These are phyloP conservation scores for Apoda limacodes DNA, from an alignment of 2,888 invertebrate genomes.

Conservation along the genomic window DNA sequence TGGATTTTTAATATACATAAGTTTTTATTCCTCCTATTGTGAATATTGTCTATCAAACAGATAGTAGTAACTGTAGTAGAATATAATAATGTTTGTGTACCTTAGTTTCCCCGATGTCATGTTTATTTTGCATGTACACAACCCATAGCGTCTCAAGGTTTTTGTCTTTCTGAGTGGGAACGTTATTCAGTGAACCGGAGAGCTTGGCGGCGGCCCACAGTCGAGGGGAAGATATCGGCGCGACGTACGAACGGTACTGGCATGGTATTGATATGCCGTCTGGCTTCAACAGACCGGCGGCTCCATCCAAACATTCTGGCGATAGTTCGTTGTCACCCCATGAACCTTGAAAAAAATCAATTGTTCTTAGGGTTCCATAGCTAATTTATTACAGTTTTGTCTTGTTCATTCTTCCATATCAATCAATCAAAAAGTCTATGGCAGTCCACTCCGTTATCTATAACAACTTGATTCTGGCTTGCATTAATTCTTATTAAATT, in stretches of 20 bases:
- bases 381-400: no score
- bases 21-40: neutral
- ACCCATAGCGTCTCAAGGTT: conserved; percentile 90
- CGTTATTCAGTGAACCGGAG: conserved; percentile 26
- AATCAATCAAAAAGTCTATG: no score
- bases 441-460: no score
- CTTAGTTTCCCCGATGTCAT: conserved; percentile 78
- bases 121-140: conserved; percentile 89
- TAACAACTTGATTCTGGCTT: no score
- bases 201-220: conserved; percentile 81
- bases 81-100: conserved; percentile 36
- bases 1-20: neutral
- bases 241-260: conserved; percentile 88
- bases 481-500: no score
- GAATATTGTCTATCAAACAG: neutral
- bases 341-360: conserved; percentile 72
- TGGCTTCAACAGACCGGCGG: conserved; percentile 84
- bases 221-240: conserved; percentile 92
- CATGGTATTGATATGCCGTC: conserved; percentile 93
- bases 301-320: conserved; percentile 97
- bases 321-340: conserved; percentile 99
- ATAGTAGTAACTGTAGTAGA: neutral
- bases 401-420: no score
- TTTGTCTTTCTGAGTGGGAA: conserved; percentile 41
- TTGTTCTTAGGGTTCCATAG: no score